Percentiles rank a stretch among this genome's conserved stretches.
These are phyloP conservation scores for Campoplex nolae DNA, from an alignment of 2,888 invertebrate species.

Conservation along the genomic window DNA sequence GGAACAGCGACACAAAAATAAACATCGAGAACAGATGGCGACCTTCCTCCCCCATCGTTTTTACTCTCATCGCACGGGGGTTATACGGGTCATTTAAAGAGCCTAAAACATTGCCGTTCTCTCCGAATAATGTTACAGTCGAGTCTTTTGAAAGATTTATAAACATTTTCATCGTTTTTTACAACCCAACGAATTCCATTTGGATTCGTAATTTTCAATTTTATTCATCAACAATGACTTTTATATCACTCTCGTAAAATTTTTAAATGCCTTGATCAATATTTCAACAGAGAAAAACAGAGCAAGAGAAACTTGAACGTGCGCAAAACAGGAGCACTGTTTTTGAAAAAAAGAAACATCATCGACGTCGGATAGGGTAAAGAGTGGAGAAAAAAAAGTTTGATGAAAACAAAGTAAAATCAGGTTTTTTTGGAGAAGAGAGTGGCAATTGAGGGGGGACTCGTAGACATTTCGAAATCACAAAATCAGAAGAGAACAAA, in stretches of 20 bases:
- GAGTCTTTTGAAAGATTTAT: too few relatives aligned
- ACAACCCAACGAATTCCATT: too few relatives aligned
- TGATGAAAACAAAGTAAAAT: not conserved
- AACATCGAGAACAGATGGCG: conserved; percentile 26
- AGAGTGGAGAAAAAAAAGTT: not conserved
- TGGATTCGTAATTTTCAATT: too few relatives aligned
- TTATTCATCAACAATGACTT: too few relatives aligned
- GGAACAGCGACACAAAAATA: conserved; percentile 27
- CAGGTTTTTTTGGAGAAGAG: not conserved
- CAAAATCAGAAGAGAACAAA: not conserved
- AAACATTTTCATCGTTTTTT: too few relatives aligned
- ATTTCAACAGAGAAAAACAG: too few relatives aligned
- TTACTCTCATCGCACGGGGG: not conserved
- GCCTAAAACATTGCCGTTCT: not conserved
- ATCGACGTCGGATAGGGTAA: not conserved
- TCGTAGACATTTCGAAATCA: not conserved
- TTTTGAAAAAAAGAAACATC: not conserved
- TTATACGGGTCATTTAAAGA: not conserved
- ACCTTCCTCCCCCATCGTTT: not conserved
- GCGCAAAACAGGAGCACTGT: not conserved
- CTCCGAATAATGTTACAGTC: too few relatives aligned
- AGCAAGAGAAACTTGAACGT: too few relatives aligned
- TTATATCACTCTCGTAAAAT: too few relatives aligned
- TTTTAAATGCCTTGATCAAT: too few relatives aligned
- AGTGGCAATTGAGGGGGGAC: not conserved